phyloP scores from a whole-genome alignment of 2,888 invertebrate species.

The Muscina levida region DNA sequence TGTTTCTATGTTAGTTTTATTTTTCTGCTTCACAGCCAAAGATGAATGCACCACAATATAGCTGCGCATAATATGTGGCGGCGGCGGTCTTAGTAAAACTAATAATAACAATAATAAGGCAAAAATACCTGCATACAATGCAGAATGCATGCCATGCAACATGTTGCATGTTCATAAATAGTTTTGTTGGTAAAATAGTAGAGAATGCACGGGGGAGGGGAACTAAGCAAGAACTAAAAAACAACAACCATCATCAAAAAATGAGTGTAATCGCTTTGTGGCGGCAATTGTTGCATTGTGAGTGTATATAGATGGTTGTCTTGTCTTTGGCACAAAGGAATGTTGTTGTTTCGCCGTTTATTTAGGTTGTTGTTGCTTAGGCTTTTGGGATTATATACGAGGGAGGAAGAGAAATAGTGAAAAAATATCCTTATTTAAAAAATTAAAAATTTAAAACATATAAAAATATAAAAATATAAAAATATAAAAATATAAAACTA shows the following conservation, averaged over 20 bases:
- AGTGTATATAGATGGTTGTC: neutral
- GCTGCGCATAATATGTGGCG: neutral
- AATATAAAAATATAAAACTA: too few species aligned
- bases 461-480: too few species aligned
- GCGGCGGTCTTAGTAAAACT: constrained; percentile 1
- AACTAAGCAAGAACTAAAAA: constrained; percentile 13
- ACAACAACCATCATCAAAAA: constrained; percentile 1
- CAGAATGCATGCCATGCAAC: constrained; percentile 62
- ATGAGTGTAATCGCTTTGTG: constrained; percentile 10
- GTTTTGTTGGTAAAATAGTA: constrained; percentile 14
- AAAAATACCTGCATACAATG: too few species aligned
- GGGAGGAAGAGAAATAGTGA: too few species aligned
- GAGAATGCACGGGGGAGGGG: too few species aligned
- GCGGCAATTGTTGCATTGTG: neutral
- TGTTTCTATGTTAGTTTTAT: constrained; percentile 9
- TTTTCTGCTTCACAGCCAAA: constrained; percentile 19
- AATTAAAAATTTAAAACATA: too few species aligned
- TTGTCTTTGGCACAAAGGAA: neutral
- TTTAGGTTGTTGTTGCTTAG: too few species aligned
- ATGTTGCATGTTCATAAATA: constrained; percentile 65
- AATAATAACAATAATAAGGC: constrained; percentile 49
- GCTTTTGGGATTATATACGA: too few species aligned
- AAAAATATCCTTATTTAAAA: too few species aligned
- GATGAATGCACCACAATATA: constrained; percentile 47
- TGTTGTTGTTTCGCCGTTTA: neutral